Evolutionary conservation across 37 sponge, comb jelly and placozoan genomes (phyloP).

Genomic region (Tethya wilhelma): DNA sequence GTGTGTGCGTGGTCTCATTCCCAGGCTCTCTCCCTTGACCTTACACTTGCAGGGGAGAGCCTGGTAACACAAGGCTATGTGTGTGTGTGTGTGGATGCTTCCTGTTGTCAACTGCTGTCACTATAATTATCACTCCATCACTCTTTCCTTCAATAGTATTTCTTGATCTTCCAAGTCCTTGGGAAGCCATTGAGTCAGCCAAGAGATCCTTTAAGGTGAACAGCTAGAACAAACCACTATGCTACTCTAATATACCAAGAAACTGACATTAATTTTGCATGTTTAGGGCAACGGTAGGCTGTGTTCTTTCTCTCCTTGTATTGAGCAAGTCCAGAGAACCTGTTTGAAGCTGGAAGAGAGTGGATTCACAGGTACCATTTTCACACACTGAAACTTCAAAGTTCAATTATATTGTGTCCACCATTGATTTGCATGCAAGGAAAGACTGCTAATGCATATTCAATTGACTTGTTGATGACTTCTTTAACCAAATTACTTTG

Average conservation of each 20-base stretch:
- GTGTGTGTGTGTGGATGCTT: no score
- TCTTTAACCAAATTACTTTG: no score
- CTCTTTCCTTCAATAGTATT: constrained; percentile 61
- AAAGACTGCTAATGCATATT: no score
- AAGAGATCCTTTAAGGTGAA: constrained; percentile 63
- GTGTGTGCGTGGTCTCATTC: background rate
- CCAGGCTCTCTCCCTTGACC: background rate
- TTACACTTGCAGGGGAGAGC: background rate
- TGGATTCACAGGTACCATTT: constrained; percentile 86
- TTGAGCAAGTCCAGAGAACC: constrained; percentile 97
- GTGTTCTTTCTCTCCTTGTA: constrained; percentile 95
- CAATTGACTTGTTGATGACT: no score
- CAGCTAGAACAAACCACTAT: background rate
- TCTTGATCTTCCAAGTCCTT: constrained; percentile 91
- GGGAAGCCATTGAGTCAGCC: constrained; percentile 84
- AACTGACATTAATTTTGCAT: background rate
- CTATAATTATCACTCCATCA: background rate
- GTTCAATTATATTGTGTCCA: no score
- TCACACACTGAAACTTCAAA: no score
- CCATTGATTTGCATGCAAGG: no score
- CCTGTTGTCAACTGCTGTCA: background rate
- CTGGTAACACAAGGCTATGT: background rate
- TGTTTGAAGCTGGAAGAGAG: constrained; percentile 56
- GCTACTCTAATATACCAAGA: background rate
- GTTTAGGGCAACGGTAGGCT: constrained; percentile 73